A percentile compares a stretch with the other conserved stretches of the same genome.
Evolutionary conservation across 2,113 vertebrate genomes (phyloP).

Genomic region (Butorides virescens): DNA sequence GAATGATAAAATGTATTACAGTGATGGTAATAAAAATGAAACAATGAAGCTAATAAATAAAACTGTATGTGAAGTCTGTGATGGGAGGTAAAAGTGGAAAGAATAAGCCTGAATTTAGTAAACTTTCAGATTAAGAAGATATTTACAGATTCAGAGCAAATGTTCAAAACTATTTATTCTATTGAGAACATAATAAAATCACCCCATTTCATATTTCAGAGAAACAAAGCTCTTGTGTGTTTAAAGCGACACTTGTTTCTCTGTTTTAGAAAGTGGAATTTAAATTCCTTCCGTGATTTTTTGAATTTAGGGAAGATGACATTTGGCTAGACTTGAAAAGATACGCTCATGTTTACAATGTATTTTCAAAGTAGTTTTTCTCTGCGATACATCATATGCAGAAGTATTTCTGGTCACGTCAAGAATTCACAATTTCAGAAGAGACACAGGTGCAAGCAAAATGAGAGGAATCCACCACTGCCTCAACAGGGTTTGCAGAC

Average conservation of each 20-base stretch:
- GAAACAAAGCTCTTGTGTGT: not conserved
- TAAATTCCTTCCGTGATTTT: not conserved
- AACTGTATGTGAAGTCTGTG: not conserved
- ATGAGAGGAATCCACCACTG: not conserved
- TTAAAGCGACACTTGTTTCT: not conserved
- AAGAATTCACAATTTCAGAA: not conserved
- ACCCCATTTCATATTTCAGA: not conserved
- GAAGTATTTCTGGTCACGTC: not conserved
- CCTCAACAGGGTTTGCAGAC: not conserved
- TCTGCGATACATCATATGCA: not conserved
- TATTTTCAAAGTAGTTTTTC: not conserved
- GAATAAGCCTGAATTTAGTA: not conserved
- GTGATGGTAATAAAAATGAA: not conserved
- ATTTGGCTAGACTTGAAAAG: not conserved
- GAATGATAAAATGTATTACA: not conserved
- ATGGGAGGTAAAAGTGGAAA: not conserved
- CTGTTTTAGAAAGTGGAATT: not conserved
- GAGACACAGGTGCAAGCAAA: not conserved
- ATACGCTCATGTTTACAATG: fast-evolving
- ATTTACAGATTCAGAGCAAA: not conserved
- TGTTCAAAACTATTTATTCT: not conserved
- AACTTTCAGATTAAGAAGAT: not conserved
- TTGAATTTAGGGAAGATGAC: not conserved
- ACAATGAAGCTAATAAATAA: not conserved
- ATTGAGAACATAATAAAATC: not conserved